A percentile compares a stretch with the other conserved stretches of the same genome.
Conservation (phyloP, 2,797 vertebrate species). For the Chromobotia macracanthus region DNA sequence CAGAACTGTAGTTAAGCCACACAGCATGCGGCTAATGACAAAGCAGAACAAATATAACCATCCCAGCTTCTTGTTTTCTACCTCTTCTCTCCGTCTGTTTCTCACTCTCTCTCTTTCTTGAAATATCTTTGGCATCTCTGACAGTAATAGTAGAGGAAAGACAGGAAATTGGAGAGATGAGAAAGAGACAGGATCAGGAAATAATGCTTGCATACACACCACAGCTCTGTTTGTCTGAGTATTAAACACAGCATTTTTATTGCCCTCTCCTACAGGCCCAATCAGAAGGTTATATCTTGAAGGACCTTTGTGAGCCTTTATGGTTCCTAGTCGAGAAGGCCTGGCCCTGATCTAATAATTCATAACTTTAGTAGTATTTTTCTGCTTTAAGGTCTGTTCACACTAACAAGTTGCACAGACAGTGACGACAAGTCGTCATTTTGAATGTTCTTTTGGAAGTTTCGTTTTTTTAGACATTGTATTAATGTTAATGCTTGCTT, state of each 20-base stretch:
- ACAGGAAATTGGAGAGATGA: not conserved
- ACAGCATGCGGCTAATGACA: conserved; percentile 19
- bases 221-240: no score
- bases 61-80: conserved; percentile 8
- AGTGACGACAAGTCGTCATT: no score
- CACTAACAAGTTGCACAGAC: no score
- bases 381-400: not conserved
- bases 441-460: no score
- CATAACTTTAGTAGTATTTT: not conserved
- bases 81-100: not conserved
- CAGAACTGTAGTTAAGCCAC: conserved; percentile 20
- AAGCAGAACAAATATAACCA: conserved; percentile 32
- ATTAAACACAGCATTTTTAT: no score
- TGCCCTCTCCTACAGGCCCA: no score
- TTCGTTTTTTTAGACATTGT: no score
- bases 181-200: no score
- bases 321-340: not conserved
- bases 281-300: not conserved
- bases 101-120: not conserved
- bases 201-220: no score
- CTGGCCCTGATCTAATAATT: not conserved
- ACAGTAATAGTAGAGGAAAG: not conserved
- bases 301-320: not conserved
- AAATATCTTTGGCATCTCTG: not conserved
- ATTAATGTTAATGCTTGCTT: no score